A percentile compares a stretch with the other conserved stretches of the same genome.
Conservation (phyloP, 2,888 invertebrate species). For the Sminthurides aquaticus region DNA sequence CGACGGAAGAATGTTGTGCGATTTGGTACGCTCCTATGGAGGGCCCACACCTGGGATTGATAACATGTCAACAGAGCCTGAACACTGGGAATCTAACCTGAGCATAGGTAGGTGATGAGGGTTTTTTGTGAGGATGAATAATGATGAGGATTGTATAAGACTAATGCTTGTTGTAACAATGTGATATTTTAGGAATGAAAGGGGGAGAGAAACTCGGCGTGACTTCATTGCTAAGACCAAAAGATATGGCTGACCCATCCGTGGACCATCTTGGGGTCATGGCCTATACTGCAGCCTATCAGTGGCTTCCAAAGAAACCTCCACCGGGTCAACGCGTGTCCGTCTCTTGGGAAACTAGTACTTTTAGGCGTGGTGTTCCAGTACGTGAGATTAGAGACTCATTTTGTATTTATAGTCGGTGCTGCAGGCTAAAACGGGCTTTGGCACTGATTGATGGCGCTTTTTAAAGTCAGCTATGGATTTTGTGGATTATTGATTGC, state of each 20-base stretch:
- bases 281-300: slow-evolving; percentile 90
- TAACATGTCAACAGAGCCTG: slow-evolving; percentile 65
- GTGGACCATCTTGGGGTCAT: slow-evolving; percentile 95
- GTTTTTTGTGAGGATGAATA: not conserved
- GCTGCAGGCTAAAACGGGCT: too few species aligned
- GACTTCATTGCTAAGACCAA: slow-evolving; percentile 80
- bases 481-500: slow-evolving; percentile 2
- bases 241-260: slow-evolving; percentile 89
- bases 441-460: not conserved
- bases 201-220: slow-evolving; percentile 65
- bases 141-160: not conserved
- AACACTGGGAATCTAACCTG: slow-evolving; percentile 58
- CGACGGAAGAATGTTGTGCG: slow-evolving; percentile 80
- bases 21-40: slow-evolving; percentile 80
- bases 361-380: slow-evolving; percentile 39
- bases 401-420: too few species aligned
- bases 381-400: slow-evolving; percentile 29
- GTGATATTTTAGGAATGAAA: slow-evolving; percentile 51
- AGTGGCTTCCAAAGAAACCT: slow-evolving; percentile 77
- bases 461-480: not conserved
- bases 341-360: slow-evolving; percentile 55
- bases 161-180: not conserved
- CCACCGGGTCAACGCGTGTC: slow-evolving; percentile 74
- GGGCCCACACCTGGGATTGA: slow-evolving; percentile 77
- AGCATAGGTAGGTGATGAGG: slow-evolving; percentile 57